Percentiles rank a stretch among this genome's conserved stretches.
phyloP scores from a whole-genome alignment of 2,888 invertebrate species.

The Orgyia antiqua region DNA sequence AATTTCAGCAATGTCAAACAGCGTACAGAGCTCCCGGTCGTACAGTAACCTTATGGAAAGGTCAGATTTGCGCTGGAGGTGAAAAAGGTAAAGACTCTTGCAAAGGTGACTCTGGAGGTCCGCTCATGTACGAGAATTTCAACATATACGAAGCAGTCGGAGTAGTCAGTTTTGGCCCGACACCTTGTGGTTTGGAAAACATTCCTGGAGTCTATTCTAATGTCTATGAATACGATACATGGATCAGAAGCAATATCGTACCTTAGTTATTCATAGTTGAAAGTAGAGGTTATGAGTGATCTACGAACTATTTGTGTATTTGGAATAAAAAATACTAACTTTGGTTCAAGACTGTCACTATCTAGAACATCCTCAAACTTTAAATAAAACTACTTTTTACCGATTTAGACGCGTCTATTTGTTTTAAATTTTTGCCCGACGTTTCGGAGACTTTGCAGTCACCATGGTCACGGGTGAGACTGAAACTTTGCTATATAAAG shows the following conservation, averaged over 20 bases:
- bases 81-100: constrained; percentile 75
- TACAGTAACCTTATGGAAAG: constrained; percentile 1
- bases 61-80: constrained; percentile 78
- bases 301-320: not conserved
- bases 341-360: not conserved
- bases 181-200: constrained; percentile 73
- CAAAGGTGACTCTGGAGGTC: constrained; percentile 81
- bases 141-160: constrained; percentile 51
- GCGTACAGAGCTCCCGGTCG: not conserved
- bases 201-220: constrained; percentile 82
- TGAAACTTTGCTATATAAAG: no score
- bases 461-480: no score
- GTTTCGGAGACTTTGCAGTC: no score
- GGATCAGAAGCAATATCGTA: constrained; percentile 59
- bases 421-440: no score
- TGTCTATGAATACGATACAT: constrained; percentile 74
- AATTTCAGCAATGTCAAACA: constrained; percentile 1
- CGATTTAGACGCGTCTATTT: no score
- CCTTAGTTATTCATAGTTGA: constrained; percentile 10
- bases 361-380: not conserved
- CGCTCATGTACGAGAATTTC: constrained; percentile 66
- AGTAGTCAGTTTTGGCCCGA: constrained; percentile 80
- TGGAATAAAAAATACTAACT: no score
- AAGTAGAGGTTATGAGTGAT: no score
- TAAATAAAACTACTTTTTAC: no score